Conservation (phyloP, 2,888 invertebrate species). For the Yponomeuta cagnagella region DNA sequence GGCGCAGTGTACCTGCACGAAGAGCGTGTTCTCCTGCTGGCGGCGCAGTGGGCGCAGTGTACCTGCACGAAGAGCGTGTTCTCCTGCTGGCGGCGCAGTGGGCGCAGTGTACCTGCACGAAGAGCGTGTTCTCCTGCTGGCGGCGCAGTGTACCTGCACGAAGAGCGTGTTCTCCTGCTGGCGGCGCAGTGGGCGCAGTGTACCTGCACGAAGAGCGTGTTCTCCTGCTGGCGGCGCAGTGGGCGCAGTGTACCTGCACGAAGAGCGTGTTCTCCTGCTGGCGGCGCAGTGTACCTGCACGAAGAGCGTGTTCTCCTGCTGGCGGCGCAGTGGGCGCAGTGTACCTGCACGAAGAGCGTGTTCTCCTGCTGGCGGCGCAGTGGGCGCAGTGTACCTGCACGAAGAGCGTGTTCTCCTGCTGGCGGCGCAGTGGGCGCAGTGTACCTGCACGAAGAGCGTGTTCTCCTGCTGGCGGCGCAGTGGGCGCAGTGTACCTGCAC, state of each 20-base stretch:
- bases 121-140: slow-evolving; percentile 91
- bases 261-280: slow-evolving; percentile 92
- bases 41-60: slow-evolving; percentile 77
- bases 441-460: too few species aligned
- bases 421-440: too few species aligned
- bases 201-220: slow-evolving; percentile 90
- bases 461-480: too few species aligned
- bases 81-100: slow-evolving; percentile 86
- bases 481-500: slow-evolving; percentile 78
- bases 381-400: too few species aligned
- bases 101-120: slow-evolving; percentile 86
- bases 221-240: slow-evolving; percentile 86
- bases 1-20: slow-evolving; percentile 80
- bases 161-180: slow-evolving; percentile 92
- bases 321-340: too few species aligned
- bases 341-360: too few species aligned
- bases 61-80: slow-evolving; percentile 92
- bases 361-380: too few species aligned
- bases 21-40: slow-evolving; percentile 91
- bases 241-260: slow-evolving; percentile 85
- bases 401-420: too few species aligned
- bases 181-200: slow-evolving; percentile 77
- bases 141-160: slow-evolving; percentile 86
- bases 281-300: slow-evolving; percentile 53
- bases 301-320: too few species aligned